Conservation (phyloP, 2,888 invertebrate species). For the Glaucopsyche alexis region DNA sequence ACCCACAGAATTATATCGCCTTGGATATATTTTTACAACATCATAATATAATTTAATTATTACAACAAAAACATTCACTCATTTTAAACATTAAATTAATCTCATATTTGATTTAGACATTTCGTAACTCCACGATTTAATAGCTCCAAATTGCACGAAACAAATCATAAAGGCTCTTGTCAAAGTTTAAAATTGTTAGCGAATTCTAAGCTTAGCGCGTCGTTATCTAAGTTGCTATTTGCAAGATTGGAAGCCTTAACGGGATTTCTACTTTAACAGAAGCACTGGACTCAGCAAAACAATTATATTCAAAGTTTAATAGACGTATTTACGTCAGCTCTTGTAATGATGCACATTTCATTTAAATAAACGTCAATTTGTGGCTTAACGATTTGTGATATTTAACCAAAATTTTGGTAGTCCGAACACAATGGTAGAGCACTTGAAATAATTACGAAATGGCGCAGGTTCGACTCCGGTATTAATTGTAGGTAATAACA, state of each 20-base stretch:
- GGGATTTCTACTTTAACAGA: conserved; percentile 6
- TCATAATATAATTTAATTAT: too few relatives aligned
- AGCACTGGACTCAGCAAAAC: conserved; percentile 13
- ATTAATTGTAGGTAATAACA: too few relatives aligned
- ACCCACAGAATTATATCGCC: too few relatives aligned
- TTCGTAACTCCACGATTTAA: not conserved
- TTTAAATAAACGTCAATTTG: not conserved
- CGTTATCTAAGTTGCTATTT: conserved; percentile 27
- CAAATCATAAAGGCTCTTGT: conserved; percentile 13
- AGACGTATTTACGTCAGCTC: not conserved
- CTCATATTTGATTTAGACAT: not conserved
- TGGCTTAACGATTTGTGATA: too few relatives aligned
- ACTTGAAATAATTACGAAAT: too few relatives aligned
- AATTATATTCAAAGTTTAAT: not conserved
- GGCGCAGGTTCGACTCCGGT: too few relatives aligned
- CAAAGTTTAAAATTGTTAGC: conserved; percentile 23
- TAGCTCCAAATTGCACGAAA: not conserved
- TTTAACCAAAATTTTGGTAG: too few relatives aligned
- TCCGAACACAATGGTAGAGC: too few relatives aligned
- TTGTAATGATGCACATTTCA: not conserved
- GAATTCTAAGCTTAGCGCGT: conserved; percentile 7
- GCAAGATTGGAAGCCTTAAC: conserved; percentile 22
- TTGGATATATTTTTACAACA: too few relatives aligned
- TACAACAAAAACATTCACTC: too few relatives aligned
- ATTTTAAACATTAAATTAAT: too few relatives aligned